Evolutionary conservation across 2,888 invertebrate genomes (phyloP).

Genomic region (Nomada ruficornis): DNA sequence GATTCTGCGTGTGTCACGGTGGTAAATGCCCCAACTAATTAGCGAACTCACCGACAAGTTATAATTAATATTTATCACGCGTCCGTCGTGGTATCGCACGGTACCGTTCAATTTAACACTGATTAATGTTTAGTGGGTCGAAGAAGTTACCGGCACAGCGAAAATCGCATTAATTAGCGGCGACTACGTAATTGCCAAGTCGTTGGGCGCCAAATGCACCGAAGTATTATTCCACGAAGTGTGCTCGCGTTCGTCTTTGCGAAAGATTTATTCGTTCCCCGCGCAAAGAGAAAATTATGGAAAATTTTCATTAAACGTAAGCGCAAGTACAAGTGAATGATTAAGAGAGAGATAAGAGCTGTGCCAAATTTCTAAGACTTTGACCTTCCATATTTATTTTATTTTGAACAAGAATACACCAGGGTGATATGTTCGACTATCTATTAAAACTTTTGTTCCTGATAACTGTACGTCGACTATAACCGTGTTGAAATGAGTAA

Average conservation of each 20-base stretch:
- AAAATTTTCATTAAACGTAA: too few species aligned
- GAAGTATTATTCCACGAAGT: background rate
- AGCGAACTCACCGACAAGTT: conserved; percentile 35
- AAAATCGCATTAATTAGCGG: conserved; percentile 50
- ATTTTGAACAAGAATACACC: too few species aligned
- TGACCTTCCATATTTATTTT: too few species aligned
- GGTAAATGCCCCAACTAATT: conserved; percentile 45
- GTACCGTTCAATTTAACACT: conserved; percentile 53
- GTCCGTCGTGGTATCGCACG: conserved; percentile 19
- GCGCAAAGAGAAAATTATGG: too few species aligned
- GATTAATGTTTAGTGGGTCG: conserved; percentile 52
- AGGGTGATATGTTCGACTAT: too few species aligned
- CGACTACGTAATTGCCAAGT: conserved; percentile 11
- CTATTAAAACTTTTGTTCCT: too few species aligned
- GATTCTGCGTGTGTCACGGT: conserved; percentile 16
- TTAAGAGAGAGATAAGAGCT: too few species aligned
- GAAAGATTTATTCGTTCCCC: background rate
- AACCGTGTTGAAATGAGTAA: too few species aligned
- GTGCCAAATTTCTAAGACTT: too few species aligned
- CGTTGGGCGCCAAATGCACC: conserved; percentile 9
- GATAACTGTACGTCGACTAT: too few species aligned
- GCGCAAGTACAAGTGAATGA: too few species aligned
- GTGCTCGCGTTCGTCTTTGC: background rate
- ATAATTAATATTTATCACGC: conserved; percentile 55
- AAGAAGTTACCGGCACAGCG: conserved; percentile 17